These are phyloP conservation scores for Oncorhynchus kisutch DNA, from an alignment of 2,113 vertebrate species.

Conservation along the genomic window DNA sequence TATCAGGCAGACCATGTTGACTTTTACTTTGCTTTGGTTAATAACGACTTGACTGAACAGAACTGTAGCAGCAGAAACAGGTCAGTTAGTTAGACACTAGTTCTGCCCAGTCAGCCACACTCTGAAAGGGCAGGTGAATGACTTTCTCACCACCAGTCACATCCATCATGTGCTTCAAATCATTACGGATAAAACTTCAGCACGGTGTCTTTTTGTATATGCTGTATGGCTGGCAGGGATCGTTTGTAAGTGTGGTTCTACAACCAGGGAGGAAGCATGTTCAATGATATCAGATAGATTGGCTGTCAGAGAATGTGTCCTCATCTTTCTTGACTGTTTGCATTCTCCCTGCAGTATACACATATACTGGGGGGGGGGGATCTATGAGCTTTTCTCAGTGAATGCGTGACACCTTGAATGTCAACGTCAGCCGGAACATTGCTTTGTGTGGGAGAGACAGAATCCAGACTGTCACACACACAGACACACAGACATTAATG, in stretches of 20 bases:
- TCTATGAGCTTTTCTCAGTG: conserved; percentile 24
- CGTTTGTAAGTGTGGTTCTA: conserved; percentile 3
- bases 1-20: no score
- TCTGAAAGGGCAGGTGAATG: no score
- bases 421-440: conserved; percentile 38
- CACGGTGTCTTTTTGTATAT: not conserved
- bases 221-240: not conserved
- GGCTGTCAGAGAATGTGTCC: not conserved
- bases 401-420: conserved; percentile 36
- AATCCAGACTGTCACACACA: not conserved
- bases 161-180: not conserved
- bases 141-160: not conserved
- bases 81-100: no score
- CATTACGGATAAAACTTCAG: not conserved
- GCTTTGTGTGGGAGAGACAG: conserved; percentile 32
- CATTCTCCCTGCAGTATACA: conserved; percentile 21
- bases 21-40: no score
- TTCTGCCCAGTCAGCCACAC: no score
- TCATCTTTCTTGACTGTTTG: conserved; percentile 21
- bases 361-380: conserved; percentile 19
- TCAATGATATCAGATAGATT: conserved; percentile 11
- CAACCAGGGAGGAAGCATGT: not conserved
- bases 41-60: no score
- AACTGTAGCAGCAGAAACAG: no score
- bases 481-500: conserved; percentile 33